Conservation (phyloP, 2,113 vertebrate genomes). For the Toxostoma redivivum region DNA sequence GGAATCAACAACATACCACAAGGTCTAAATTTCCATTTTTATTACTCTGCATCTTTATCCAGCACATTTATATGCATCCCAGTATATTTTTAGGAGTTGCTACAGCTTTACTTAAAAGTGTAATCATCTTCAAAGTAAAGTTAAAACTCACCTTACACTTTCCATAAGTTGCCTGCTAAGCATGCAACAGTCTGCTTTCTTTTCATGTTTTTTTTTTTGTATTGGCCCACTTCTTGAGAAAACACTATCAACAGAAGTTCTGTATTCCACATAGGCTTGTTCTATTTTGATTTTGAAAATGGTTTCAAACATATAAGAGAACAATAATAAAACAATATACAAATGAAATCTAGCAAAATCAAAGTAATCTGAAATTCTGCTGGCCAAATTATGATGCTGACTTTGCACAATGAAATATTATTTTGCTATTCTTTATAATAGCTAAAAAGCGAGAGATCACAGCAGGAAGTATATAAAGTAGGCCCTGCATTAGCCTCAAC, state of each 20-base stretch:
- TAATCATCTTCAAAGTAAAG: not conserved
- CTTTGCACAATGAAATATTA: not conserved
- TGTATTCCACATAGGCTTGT: not conserved
- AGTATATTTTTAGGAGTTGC: not conserved
- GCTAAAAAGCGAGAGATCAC: not conserved
- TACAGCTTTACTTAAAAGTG: not conserved
- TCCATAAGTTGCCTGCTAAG: not conserved
- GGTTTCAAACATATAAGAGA: not conserved
- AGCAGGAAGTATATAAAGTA: not conserved
- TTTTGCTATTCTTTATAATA: not conserved
- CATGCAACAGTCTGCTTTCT: not conserved
- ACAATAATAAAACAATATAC: not conserved
- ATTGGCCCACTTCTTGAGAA: not conserved
- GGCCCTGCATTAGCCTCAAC: not conserved
- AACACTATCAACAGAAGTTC: not conserved
- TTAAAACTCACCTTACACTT: not conserved
- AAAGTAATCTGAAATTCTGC: not conserved
- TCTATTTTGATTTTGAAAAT: not conserved
- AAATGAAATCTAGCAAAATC: not conserved
- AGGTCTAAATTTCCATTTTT: constrained; percentile 11
- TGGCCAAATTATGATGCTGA: not conserved
- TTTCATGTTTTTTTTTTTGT: not conserved
- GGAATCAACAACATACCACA: not conserved
- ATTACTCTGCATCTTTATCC: not conserved
- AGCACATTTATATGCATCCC: not conserved